Evolutionary conservation across 2,888 invertebrate genomes (phyloP), one percentile per base, ranked within the genome.

Genomic region (Drosophila rellima): DNA sequence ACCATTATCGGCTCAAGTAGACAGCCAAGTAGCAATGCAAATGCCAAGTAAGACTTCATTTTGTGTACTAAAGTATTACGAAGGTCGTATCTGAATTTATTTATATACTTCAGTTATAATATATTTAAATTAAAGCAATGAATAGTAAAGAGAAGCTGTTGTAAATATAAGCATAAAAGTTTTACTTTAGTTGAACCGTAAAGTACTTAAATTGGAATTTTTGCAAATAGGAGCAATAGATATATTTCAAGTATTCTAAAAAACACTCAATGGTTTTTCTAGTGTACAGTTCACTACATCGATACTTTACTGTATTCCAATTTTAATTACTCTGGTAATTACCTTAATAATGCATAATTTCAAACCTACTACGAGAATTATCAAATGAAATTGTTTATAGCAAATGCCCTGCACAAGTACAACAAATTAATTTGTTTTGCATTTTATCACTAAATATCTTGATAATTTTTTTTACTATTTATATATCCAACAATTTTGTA

Each of bases 291-390:
- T 52, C 10, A 31, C 2, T 20, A 11, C 33, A 63, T 10, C 11
- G 23, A 11, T 18, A 1, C 2, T 31, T 7, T 1, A 35, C 61
- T 18, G 31, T 50, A 40, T 20, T 56, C 29, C 0, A 15, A 2
- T 44, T 40, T 37, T 70, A 78, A 80, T 84, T 82, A 71, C 52
- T 57, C 17, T 5, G 42, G 40, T 35, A 66, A 82, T 71, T 65
- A 60, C 51, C 15, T 54, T 56, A 76, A 72, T 69, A 69, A 67
- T 66, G 48, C 54, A 63, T 57, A 52, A 68, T 70, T 72, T 67
- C 11, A 60, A 65, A 61, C 75, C 51, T 10, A 42, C 52, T 15
- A 35, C 20, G 15, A 66, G 26, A 50, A 54, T 62, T 54, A 54
- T 65, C 20, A 50, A 48, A 51, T 68, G 1, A 20, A 71, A 40